Base-by-base conservation (phyloP, 2,888 invertebrate species). In the Napeogenes sylphis region DNA sequence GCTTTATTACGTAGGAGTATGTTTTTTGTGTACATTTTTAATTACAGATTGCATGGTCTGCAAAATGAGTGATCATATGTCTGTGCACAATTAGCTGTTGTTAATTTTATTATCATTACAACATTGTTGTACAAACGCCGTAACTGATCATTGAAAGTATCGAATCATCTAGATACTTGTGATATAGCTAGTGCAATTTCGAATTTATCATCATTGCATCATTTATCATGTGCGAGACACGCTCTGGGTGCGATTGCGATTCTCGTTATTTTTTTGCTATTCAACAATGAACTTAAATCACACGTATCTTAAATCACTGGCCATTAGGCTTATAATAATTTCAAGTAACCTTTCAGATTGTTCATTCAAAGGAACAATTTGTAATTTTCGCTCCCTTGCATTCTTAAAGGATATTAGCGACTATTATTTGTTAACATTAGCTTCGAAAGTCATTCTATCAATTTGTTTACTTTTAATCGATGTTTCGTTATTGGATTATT, bases 331-430 rank as follows among this genome's bases (percentile, higher is more conserved):
- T 57, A 45, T 45, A 63, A 64, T 35, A 38, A 14, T 63, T 57
- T 47, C 56, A 63, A 57, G 33, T 32, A 51, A 61, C 56, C 47
- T 51, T n/a, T 53, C 46, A 53, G 64, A 53, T 65, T 56, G 46
- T 57, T 58, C 55, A 65, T 64, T 65, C 64, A 59, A 62, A 61
- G 63, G 54, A 53, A 61, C 65, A 65, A 67, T 70, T 70, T 71
- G 68, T 70, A 69, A 70, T 70, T 70, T 62, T 68, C 68, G 69
- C 68, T 70, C 67, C 66, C 67, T 61, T 63, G 71, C 69, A 68
- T 70, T 68, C 68, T 63, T 68, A 59, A 64, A 69, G 70, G 70
- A 67, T 68, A 69, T 73, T 69, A 71, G 66, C 45, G 46, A 56
- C 46, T 62, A 65, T 61, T 67, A 60, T 63, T 67, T 64, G 63